Conservation (phyloP, 2,113 vertebrate species). For the Neotragus moschatus region DNA sequence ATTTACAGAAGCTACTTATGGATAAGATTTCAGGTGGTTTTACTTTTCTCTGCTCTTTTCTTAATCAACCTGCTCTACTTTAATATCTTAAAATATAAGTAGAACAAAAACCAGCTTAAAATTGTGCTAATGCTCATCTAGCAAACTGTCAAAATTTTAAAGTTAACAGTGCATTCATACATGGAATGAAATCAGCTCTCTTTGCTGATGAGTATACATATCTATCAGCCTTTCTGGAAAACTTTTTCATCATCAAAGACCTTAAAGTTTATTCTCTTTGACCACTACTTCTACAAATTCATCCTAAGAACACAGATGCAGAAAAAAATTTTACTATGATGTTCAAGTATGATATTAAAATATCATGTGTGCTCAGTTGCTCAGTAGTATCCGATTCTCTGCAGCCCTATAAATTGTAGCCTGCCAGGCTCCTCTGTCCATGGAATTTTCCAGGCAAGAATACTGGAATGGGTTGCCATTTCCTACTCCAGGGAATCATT, state of each 20-base stretch:
- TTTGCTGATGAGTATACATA: not conserved
- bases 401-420: not conserved
- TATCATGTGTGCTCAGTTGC: not conserved
- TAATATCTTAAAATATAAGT: not conserved
- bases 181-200: not conserved
- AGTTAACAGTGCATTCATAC: not conserved
- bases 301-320: not conserved
- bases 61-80: not conserved
- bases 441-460: not conserved
- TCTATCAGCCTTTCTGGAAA: not conserved
- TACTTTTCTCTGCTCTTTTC: not conserved
- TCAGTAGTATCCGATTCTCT: not conserved
- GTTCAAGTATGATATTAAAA: conserved; percentile 23
- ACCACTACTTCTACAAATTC: not conserved
- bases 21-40: not conserved
- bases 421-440: not conserved
- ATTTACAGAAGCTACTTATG: not conserved
- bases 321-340: not conserved
- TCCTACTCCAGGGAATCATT: not conserved
- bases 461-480: not conserved
- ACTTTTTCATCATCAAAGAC: not conserved
- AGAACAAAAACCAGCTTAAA: not conserved
- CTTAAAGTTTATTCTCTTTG: not conserved
- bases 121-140: not conserved
- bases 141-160: not conserved